Evolutionary conservation across 2,113 vertebrate species (phyloP).

Genomic region (Coracopsis vasa): DNA sequence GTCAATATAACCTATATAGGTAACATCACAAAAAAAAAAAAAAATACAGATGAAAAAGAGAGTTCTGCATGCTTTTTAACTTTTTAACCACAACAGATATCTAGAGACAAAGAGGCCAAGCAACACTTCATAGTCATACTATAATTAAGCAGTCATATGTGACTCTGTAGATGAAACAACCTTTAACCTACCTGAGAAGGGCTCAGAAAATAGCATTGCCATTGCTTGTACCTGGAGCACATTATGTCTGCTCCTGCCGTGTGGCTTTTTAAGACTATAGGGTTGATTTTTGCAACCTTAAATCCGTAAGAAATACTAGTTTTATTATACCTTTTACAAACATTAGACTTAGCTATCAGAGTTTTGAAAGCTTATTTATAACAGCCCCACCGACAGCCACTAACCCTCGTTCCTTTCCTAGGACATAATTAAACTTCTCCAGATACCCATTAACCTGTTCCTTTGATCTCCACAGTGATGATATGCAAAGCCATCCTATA

Average conservation of each 20-base stretch:
- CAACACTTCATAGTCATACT: neutral
- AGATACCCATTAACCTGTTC: conserved; percentile 84
- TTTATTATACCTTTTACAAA: conserved; percentile 74
- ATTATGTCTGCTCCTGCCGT: neutral
- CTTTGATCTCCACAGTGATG: conserved; percentile 85
- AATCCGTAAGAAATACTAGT: conserved; percentile 48
- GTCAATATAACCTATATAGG: neutral
- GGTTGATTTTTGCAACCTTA: conserved; percentile 49
- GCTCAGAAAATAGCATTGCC: neutral
- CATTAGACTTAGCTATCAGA: conserved; percentile 83
- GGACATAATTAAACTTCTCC: conserved; percentile 82
- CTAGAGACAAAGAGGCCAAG: neutral
- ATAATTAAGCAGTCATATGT: neutral
- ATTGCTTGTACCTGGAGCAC: neutral
- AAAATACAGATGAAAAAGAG: neutral
- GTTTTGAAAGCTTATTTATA: conserved; percentile 82
- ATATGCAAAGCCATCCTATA: conserved; percentile 86
- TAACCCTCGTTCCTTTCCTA: conserved; percentile 77
- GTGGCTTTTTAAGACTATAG: neutral
- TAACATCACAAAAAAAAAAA: neutral
- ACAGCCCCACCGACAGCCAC: conserved; percentile 74
- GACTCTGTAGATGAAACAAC: neutral
- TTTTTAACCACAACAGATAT: neutral
- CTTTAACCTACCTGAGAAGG: conserved; percentile 7
- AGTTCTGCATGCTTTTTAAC: neutral